Conservation (phyloP, 2,888 invertebrate species). For the Entomobrya multifasciata region DNA sequence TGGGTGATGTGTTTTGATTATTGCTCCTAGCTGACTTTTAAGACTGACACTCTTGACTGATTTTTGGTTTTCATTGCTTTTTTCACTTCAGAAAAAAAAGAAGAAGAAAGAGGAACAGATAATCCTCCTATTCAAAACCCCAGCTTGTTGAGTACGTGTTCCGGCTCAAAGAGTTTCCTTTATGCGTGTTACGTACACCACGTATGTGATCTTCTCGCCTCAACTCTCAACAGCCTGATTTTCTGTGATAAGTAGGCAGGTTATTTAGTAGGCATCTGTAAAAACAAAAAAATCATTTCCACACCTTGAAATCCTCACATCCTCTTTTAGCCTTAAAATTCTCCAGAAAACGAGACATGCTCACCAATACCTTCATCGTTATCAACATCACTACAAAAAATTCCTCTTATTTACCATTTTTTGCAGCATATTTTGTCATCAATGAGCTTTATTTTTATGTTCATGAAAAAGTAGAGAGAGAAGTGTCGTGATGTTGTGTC, state of each 20-base stretch:
- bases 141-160: constrained; percentile 21
- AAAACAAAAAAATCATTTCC: constrained; percentile 54
- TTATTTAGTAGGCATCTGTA: constrained; percentile 28
- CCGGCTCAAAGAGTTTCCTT: constrained; percentile 66
- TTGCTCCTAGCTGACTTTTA: constrained; percentile 8
- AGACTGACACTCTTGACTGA: constrained; percentile 66
- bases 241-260: constrained; percentile 24
- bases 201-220: constrained; percentile 13
- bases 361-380: background rate
- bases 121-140: background rate
- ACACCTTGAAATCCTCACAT: constrained; percentile 66
- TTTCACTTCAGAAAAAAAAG: constrained; percentile 53
- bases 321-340: constrained; percentile 42
- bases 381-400: background rate
- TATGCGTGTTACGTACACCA: constrained; percentile 3
- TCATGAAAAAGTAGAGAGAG: constrained; percentile 21
- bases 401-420: background rate
- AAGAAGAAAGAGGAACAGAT: background rate
- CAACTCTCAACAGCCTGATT: background rate
- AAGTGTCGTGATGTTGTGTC: constrained; percentile 20
- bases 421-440: constrained; percentile 21
- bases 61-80: constrained; percentile 47
- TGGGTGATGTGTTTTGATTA: constrained; percentile 59
- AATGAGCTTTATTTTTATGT: background rate
- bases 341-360: constrained; percentile 36